Evolutionary conservation across 2,113 vertebrate genomes (phyloP).

Genomic region (Sphyrna mokarran): DNA sequence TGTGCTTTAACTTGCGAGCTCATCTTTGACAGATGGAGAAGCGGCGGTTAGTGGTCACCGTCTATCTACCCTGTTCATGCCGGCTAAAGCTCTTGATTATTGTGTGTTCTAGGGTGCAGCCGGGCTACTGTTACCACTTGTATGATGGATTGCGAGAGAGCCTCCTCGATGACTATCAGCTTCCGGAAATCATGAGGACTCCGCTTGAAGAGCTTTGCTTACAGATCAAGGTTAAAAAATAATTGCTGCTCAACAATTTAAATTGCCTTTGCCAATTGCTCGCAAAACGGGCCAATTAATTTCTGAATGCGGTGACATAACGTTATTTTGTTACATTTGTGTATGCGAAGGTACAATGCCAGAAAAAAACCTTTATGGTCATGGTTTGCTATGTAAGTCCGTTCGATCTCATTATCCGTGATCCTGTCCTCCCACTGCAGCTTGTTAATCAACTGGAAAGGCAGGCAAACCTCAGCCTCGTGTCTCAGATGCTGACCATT

Average conservation of each 20-base stretch:
- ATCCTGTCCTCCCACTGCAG: background rate
- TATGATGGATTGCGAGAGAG: conserved; percentile 86
- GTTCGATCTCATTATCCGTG: background rate
- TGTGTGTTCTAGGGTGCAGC: conserved; percentile 70
- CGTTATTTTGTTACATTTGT: background rate
- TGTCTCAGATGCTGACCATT: background rate
- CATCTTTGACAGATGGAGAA: background rate
- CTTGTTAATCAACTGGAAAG: background rate
- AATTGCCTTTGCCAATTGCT: background rate
- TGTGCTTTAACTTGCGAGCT: background rate
- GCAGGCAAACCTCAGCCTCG: background rate
- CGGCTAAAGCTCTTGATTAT: background rate
- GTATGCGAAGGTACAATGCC: background rate
- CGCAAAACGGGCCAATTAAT: background rate
- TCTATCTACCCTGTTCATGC: background rate
- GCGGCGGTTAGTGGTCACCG: too few species aligned
- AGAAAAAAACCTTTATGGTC: background rate
- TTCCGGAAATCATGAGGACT: conserved; percentile 92
- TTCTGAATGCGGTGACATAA: background rate
- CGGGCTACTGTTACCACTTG: conserved; percentile 90
- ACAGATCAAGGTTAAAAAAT: conserved; percentile 82
- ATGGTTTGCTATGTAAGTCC: background rate
- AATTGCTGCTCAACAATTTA: background rate
- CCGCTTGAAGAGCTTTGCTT: conserved; percentile 93
- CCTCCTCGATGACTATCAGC: conserved; percentile 84